Percentiles rank a stretch among this genome's conserved stretches.
These are phyloP conservation scores for Autographa pulchrina DNA, from an alignment of 2,888 invertebrate species.

Conservation along the genomic window DNA sequence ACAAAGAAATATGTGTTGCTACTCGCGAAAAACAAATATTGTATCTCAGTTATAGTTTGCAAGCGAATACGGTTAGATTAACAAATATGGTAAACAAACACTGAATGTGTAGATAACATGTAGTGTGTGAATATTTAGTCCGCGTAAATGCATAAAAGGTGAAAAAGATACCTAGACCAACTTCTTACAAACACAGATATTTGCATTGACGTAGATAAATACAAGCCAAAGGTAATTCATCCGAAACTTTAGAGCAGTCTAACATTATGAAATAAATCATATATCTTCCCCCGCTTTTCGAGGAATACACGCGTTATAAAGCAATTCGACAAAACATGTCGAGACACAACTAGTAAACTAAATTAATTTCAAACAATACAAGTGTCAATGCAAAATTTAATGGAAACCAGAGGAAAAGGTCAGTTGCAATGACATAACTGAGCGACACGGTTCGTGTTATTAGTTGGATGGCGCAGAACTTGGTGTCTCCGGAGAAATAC, in stretches of 20 bases:
- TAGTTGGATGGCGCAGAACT: slow-evolving; percentile 20
- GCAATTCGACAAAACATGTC: background rate
- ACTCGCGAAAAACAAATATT: background rate
- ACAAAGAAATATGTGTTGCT: background rate
- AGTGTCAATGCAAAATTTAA: background rate
- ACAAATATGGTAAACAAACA: background rate
- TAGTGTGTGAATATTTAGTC: too few relatives aligned
- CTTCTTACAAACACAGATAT: too few relatives aligned
- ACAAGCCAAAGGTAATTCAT: too few relatives aligned
- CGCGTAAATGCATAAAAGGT: background rate
- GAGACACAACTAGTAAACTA: background rate
- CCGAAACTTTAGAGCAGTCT: too few relatives aligned
- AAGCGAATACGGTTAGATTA: background rate
- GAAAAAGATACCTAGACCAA: background rate
- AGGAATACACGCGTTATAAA: background rate
- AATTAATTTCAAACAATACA: slow-evolving; percentile 7
- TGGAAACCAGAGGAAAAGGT: background rate
- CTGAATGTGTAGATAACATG: too few relatives aligned
- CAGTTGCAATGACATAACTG: background rate
- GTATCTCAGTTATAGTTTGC: slow-evolving; percentile 1
- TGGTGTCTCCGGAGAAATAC: slow-evolving; percentile 44
- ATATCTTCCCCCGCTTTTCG: too few relatives aligned
- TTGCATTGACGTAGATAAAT: too few relatives aligned
- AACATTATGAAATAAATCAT: too few relatives aligned
- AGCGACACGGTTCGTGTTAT: slow-evolving; percentile 7